phyloP scores from a whole-genome alignment of 2,797 vertebrate genomes.

The Lindbergichthys nudifrons region DNA sequence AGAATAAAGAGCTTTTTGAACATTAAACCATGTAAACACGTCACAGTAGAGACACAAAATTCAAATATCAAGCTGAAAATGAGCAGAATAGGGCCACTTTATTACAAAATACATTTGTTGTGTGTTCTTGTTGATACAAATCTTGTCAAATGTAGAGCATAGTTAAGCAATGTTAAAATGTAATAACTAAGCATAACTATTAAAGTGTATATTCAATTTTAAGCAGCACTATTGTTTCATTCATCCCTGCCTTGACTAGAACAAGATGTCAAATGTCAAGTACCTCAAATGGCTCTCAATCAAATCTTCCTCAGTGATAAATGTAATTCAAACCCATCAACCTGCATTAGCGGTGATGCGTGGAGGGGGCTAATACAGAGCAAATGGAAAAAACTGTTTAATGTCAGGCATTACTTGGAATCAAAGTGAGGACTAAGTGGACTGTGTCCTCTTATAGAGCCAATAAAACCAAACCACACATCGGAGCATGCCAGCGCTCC shows the following conservation, averaged over 20 bases:
- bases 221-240: slow-evolving; percentile 12
- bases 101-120: not conserved
- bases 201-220: slow-evolving; percentile 6
- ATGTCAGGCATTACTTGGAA: slow-evolving; percentile 77
- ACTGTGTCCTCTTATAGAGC: slow-evolving; percentile 76
- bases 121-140: not conserved
- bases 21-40: no score
- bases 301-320: slow-evolving; percentile 75
- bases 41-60: no score
- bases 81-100: no score
- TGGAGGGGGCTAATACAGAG: slow-evolving; percentile 58
- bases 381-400: slow-evolving; percentile 65
- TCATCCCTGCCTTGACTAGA: slow-evolving; percentile 27
- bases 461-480: slow-evolving; percentile 84
- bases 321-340: slow-evolving; percentile 77
- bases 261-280: slow-evolving; percentile 68
- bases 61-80: no score
- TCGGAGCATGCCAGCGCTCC: slow-evolving; percentile 73
- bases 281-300: slow-evolving; percentile 73
- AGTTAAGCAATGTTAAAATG: slow-evolving; percentile 3
- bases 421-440: slow-evolving; percentile 81
- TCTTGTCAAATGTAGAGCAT: not conserved
- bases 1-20: no score
- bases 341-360: slow-evolving; percentile 72
- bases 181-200: not conserved